Percentiles rank a stretch among this genome's conserved stretches.
Conservation (phyloP, 23 tunicate species). For the Halocynthia aurantium region DNA sequence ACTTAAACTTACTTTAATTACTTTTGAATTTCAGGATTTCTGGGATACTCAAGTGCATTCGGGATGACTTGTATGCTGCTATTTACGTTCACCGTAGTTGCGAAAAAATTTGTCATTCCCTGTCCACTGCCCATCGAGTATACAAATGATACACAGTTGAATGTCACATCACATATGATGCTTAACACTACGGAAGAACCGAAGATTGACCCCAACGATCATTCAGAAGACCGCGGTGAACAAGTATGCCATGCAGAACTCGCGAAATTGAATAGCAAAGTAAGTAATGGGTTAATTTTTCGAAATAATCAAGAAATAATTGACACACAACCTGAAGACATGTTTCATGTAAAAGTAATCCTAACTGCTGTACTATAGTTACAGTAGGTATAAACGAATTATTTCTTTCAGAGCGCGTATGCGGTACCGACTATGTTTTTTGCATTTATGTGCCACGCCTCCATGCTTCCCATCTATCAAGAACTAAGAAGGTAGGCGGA, state of each 20-base stretch:
- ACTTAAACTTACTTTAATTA: background rate
- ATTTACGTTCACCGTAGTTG: slow-evolving; percentile 63
- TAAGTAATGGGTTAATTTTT: background rate
- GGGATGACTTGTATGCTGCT: slow-evolving; percentile 76
- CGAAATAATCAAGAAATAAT: too few species aligned
- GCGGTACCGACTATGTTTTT: slow-evolving; percentile 93
- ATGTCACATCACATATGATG: background rate
- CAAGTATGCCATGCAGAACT: slow-evolving; percentile 62
- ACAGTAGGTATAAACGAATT: background rate
- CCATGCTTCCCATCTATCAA: slow-evolving; percentile 88
- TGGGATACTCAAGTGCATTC: slow-evolving; percentile 89
- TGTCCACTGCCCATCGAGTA: slow-evolving; percentile 40
- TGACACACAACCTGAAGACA: background rate
- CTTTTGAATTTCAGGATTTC: slow-evolving; percentile 43
- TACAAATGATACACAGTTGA: background rate
- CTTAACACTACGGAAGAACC: background rate
- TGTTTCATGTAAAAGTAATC: background rate
- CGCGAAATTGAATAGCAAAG: slow-evolving; percentile 45
- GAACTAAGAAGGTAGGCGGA: slow-evolving; percentile 69
- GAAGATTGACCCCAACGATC: background rate
- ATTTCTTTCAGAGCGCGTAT: slow-evolving; percentile 56
- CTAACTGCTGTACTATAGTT: background rate
- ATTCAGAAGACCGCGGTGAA: slow-evolving; percentile 15
- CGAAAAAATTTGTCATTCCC: slow-evolving; percentile 64
- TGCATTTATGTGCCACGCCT: slow-evolving; percentile 93